A percentile compares a stretch with the other conserved stretches of the same genome.
Conservation (phyloP, 2,797 vertebrate species). For the Caiman crocodilus region DNA sequence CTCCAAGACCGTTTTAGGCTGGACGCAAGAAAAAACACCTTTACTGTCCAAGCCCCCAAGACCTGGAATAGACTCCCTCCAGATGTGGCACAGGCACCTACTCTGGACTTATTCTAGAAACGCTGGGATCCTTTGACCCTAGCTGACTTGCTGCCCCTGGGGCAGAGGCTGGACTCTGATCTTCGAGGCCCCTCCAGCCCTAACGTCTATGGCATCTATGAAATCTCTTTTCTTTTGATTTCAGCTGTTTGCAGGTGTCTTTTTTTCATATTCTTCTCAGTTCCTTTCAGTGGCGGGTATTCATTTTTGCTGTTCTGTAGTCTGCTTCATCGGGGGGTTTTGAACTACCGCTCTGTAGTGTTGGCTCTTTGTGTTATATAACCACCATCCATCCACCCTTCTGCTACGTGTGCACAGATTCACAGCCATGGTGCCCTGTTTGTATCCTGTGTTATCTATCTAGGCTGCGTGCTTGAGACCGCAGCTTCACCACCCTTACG, state of each 20-base stretch:
- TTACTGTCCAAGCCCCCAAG: too few species aligned
- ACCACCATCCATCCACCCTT: neutral
- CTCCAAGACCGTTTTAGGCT: too few species aligned
- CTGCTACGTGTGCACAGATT: rapidly evolving
- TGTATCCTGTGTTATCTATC: neutral
- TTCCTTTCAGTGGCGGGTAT: neutral
- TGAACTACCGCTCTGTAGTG: neutral
- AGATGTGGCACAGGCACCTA: too few species aligned
- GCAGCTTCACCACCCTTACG: rapidly evolving
- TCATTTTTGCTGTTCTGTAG: neutral
- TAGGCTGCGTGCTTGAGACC: constrained; percentile 12
- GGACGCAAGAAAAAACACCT: too few species aligned
- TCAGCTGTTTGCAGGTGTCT: neutral
- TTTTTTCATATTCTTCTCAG: neutral
- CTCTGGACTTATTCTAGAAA: too few species aligned
- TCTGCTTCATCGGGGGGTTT: neutral
- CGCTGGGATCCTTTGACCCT: neutral
- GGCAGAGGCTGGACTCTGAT: too few species aligned
- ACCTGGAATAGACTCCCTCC: too few species aligned
- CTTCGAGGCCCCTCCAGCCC: too few species aligned
- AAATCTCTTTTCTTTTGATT: neutral
- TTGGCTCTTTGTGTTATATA: neutral
- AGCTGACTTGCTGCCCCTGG: too few species aligned
- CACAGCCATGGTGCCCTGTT: rapidly evolving
- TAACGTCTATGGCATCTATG: too few species aligned